phyloP scores from a whole-genome alignment of 2,888 invertebrate genomes.

The Caradrina kadenii region DNA sequence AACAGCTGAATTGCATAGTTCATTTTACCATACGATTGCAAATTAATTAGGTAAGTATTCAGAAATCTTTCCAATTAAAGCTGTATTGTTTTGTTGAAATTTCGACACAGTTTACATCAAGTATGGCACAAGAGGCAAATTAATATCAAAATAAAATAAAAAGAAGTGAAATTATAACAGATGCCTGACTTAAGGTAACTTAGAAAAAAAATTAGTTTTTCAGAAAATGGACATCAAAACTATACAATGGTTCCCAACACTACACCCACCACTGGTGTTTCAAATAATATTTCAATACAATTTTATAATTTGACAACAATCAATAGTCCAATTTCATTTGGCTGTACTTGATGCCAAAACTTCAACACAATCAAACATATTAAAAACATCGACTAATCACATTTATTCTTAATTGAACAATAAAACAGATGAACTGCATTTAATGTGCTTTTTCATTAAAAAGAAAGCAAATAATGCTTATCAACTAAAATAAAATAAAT shows the following conservation, averaged over 20 bases:
- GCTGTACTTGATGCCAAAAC: too few species aligned
- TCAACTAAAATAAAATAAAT: constrained; percentile 56
- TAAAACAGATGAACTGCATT: constrained; percentile 37
- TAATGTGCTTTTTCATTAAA: constrained; percentile 32
- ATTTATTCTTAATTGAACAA: constrained; percentile 43
- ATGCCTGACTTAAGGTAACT: constrained; percentile 10
- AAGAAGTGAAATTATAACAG: constrained; percentile 29
- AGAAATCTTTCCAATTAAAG: constrained; percentile 15
- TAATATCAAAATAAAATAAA: constrained; percentile 46
- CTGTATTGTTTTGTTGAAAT: constrained; percentile 10
- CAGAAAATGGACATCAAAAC: background rate
- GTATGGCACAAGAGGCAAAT: constrained; percentile 56
- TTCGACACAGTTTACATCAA: constrained; percentile 29
- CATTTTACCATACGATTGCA: background rate
- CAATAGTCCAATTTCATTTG: too few species aligned
- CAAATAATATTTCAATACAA: too few species aligned
- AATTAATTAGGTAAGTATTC: background rate
- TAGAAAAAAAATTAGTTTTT: constrained; percentile 26
- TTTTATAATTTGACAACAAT: too few species aligned
- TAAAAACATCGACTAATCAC: constrained; percentile 23
- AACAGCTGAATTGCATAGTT: background rate
- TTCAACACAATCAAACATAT: constrained; percentile 12
- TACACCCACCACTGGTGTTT: too few species aligned
- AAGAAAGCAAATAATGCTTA: constrained; percentile 52
- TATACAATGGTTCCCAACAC: too few species aligned